Percentiles rank a stretch among this genome's conserved stretches.
Conservation (phyloP, 2,888 invertebrate genomes). For the Lithophane semibrunnea region DNA sequence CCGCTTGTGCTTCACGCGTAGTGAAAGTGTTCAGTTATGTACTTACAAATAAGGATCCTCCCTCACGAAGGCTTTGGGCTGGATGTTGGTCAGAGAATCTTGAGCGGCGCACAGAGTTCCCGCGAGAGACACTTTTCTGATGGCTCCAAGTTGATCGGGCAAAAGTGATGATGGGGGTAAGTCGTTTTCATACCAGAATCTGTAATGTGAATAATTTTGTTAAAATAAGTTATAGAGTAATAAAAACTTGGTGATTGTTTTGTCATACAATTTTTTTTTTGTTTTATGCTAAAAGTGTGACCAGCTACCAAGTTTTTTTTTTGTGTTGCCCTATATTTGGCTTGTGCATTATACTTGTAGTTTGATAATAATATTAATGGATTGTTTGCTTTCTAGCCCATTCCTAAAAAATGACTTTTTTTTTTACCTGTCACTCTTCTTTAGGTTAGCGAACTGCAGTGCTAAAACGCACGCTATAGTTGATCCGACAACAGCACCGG, state of each 20-base stretch:
- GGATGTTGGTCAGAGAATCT: conserved; percentile 92
- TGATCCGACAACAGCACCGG: conserved; percentile 96
- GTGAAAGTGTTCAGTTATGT: background rate
- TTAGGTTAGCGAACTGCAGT: conserved; percentile 94
- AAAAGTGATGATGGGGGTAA: conserved; percentile 96
- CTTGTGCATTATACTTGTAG: background rate
- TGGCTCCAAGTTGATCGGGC: conserved; percentile 94
- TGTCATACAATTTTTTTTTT: background rate
- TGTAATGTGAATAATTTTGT: conserved; percentile 59
- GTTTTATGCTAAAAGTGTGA: background rate
- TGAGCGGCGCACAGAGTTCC: conserved; percentile 95
- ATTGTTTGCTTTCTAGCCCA: background rate
- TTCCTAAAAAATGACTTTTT: background rate
- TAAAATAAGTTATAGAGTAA: background rate
- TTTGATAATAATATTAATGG: background rate
- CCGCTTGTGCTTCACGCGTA: background rate
- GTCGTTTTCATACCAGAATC: conserved; percentile 99
- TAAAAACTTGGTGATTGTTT: background rate
- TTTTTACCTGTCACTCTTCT: conserved; percentile 93
- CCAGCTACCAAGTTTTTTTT: background rate
- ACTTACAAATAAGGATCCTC: conserved; percentile 96
- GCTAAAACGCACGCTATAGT: conserved; percentile 97
- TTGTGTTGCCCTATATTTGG: background rate
- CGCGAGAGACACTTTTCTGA: conserved; percentile 94
- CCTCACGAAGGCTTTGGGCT: conserved; percentile 96